Base-by-base conservation (phyloP, 1,140 invertebrate genomes). In the Holotrichia oblita region DNA sequence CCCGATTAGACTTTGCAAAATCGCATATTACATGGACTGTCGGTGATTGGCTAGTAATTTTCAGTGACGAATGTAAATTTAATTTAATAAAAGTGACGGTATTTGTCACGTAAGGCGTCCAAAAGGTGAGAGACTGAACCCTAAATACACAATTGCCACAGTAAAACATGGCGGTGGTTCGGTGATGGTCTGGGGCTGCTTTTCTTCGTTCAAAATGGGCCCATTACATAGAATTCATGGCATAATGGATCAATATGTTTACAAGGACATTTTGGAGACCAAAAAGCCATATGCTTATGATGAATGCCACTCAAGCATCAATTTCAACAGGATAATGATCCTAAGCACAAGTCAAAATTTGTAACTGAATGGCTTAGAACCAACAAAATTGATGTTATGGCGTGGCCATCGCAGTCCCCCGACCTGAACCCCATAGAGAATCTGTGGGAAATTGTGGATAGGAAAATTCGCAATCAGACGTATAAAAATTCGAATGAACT, bases 361-460 rank as follows among this genome's bases (percentile, higher is more conserved):
- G 72, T 73, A 24, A 24, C 42, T 22, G 42, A 76, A 24, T 76
- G 27, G 44, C 55, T 76, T 34, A 34, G 22, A 12, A 20, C 10
- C 14, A 27, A 61, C 20, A 76, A 59, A 76, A 61, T 76, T 27
- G n/a, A 76, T 55, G n/a, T 76, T 24, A 55, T 76, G 42, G 34
- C 20, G 20, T 76, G 75, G 20, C 44, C 44, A 61, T n/a, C 41
- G 6, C 41, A 44, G 17, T 20, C 10, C 10, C 74, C 74, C 0
- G 74, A 76, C 27, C 42, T 76, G 10, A 76, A 76, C 40, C 73
- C 73, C 0, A 87, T 85, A 48, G 83, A 87, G 72, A 76, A 87
- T 83, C 48, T 87, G 6, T 85, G 84, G 86, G 80, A 83, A 78
- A 48, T 81, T 42, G 79, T 86, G 8, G 80, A 87, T 12, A 61